A percentile compares a stretch with the other conserved stretches of the same genome.
phyloP scores from a whole-genome alignment of 2,797 vertebrate genomes.

The Pipistrellus nathusii region DNA sequence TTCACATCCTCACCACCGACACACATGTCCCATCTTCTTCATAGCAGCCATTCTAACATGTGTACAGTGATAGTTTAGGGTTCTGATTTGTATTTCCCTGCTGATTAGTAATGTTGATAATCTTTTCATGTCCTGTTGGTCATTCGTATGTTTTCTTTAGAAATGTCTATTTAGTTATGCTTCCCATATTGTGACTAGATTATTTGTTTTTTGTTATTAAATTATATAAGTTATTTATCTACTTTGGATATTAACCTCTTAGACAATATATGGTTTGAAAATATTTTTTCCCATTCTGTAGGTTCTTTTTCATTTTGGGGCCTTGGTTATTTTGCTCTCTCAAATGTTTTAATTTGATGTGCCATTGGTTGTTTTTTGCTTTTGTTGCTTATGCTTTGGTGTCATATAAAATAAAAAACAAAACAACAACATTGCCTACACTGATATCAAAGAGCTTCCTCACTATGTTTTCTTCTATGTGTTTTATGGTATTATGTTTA shows the following conservation, averaged over 20 bases:
- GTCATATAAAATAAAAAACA: not conserved
- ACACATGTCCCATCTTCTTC: too few species aligned
- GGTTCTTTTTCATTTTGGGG: not conserved
- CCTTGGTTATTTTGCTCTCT: not conserved
- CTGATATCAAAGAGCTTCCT: not conserved
- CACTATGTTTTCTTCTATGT: not conserved
- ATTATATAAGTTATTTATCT: not conserved
- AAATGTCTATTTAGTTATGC: not conserved
- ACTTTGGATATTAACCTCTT: not conserved
- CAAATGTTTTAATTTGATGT: not conserved
- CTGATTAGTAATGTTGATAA: not conserved
- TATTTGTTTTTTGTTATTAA: not conserved
- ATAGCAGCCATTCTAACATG: not conserved
- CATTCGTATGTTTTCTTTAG: not conserved
- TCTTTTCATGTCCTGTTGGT: not conserved
- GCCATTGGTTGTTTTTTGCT: not conserved
- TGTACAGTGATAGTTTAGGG: not conserved
- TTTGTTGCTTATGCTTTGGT: not conserved
- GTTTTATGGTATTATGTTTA: not conserved
- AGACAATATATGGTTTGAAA: not conserved
- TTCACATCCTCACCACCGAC: not conserved
- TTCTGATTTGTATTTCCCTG: not conserved
- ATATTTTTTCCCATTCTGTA: not conserved
- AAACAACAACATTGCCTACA: not conserved
- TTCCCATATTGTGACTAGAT: not conserved